Evolutionary conservation across 2,113 vertebrate species (phyloP), one percentile per base, ranked within the genome.

Genomic region (Lasiurus cinereus): DNA sequence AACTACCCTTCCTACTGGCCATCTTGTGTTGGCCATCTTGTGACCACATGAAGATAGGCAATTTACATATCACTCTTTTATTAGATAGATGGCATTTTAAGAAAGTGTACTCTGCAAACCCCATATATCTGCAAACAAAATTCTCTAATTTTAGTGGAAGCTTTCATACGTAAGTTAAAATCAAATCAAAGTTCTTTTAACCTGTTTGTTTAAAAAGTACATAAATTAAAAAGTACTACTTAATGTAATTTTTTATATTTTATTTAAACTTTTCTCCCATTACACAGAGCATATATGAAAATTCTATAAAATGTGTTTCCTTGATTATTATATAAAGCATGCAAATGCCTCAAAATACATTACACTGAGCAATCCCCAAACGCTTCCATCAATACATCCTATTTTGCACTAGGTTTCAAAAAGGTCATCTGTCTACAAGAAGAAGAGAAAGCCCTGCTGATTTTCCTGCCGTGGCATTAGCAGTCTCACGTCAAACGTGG

Each of bases 351-450:
- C 29, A 64, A 94, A 92, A 92, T 43, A 15, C 33, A 69, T 73
- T 90, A 83, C 5, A 95, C 39, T 0, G 0, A 91, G 66, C 52
- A 91, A 92, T 95, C 64, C 39, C 24, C 62, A 89, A 92, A 90
- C 89, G 64, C 43, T 94, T 86, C 33, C 36, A 73, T 97, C 90
- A 95, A 84, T 78, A 62, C 16, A 15, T 21, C 48, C n/a, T 56
- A 21, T 78, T 66, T 95, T 50, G 2, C 96, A 83, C 90, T 92
- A 96, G 48, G n/a, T 94, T 97, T 96, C 90, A 89, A 83, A 98
- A 98, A 98, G 98, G 97, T 97, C 97, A 98, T 95, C 90, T 86
- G 96, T 89, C 72, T 95, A 85, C 19, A 82, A 88, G 91, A 96
- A 76, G 19, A 0, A 79, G 69, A 96, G 96, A 88, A 96, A 94